Base-by-base conservation (phyloP, 2,888 invertebrate genomes). In the Lithosia quadra region DNA sequence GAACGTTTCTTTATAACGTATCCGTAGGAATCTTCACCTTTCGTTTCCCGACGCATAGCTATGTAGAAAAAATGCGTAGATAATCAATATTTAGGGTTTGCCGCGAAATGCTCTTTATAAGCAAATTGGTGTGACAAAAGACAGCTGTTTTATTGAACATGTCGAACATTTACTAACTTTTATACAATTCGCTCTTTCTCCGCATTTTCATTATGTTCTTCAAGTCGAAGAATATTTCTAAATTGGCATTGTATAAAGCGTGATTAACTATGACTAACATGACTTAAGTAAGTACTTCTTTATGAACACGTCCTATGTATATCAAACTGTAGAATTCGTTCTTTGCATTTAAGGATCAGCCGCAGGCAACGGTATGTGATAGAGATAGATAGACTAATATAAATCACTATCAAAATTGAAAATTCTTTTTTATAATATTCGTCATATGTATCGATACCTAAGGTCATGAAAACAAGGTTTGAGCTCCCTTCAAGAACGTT, bases 191-290 rank as follows among this genome's bases (percentile, higher is more conserved):
- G 9, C 49, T 9, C 49, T 49, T 49, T 49, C n/a, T 18, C 49
- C 49, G 49, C n/a, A 2, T n/a, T 49, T n/a, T 18, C 18, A 28
- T 28, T 28, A 18, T 1, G 15, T 49, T 49, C 11, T 36, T 43
- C 39, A 15, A 15, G 2, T 39, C 15, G 5, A 15, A 39, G 15
- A 43, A 7, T 43, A 43, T 43, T 43, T 43, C 43, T 18, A 43
- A 43, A 18, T 49, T n/a, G n/a, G 49, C 49, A 49, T 49, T 49
- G 49, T 49, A 49, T 49, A 49, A 49, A 49, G 49, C 49, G 49
- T 49, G n/a, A 18, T n/a, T 49, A 1, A 43, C 43, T 43, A 18
- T 18, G 43, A 43, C n/a, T n/a, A n/a, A n/a, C n/a, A n/a, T 18
- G 5, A 18, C 43, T 43, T 43, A 43, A 13, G 43, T 39, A n/a